These are phyloP conservation scores for Uropetala carovei DNA, from an alignment of 2,888 invertebrate genomes.

Conservation along the genomic window DNA sequence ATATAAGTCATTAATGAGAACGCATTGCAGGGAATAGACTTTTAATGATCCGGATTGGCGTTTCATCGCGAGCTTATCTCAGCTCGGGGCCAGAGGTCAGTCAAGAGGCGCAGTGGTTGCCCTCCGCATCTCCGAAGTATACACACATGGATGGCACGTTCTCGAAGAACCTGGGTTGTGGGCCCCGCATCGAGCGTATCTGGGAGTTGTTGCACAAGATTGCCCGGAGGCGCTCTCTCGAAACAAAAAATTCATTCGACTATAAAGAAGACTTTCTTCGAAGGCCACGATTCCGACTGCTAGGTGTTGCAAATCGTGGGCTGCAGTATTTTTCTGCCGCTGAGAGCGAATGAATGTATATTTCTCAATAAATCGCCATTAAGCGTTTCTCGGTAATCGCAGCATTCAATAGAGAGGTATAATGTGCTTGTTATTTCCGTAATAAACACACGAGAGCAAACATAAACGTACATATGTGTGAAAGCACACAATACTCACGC, in stretches of 20 bases:
- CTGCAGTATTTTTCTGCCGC: background rate
- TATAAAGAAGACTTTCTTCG: background rate
- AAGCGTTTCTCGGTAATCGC: too few relatives aligned
- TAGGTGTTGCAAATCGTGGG: background rate
- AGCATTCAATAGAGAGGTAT: too few relatives aligned
- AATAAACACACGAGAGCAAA: too few relatives aligned
- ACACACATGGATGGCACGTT: background rate
- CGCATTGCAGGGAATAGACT: background rate
- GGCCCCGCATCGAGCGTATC: conserved; percentile 1
- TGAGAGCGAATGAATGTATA: background rate
- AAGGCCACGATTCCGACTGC: background rate
- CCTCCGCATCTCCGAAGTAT: background rate
- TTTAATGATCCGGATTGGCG: conserved; percentile 9
- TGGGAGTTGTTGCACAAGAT: background rate
- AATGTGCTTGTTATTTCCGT: too few relatives aligned
- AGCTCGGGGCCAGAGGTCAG: background rate
- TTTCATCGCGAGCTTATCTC: background rate
- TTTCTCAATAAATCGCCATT: background rate
- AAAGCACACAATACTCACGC: too few relatives aligned
- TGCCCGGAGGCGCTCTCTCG: background rate
- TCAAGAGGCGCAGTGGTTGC: background rate
- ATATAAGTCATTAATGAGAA: background rate
- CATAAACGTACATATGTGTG: too few relatives aligned
- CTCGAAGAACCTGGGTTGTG: background rate
- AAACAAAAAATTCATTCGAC: background rate